Conservation (phyloP, 2,113 vertebrate genomes). For the Phylloscopus trochiloides region DNA sequence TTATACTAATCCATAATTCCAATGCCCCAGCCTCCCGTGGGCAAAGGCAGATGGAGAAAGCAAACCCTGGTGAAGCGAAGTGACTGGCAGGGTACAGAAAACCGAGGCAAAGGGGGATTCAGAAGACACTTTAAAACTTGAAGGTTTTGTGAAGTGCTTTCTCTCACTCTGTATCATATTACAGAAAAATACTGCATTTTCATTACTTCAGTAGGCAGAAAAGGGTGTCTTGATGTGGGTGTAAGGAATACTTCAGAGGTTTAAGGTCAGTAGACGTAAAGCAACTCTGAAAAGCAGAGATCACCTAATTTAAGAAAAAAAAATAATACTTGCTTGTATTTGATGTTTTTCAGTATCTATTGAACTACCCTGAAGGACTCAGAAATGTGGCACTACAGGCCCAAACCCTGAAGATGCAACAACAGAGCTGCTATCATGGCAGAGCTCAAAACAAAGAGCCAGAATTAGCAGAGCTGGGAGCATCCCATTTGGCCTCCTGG, state of each 20-base stretch:
- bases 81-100: neutral
- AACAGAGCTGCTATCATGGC: neutral
- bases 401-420: neutral
- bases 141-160: neutral
- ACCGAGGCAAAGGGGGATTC: neutral
- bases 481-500: constrained; percentile 47
- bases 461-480: neutral
- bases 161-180: neutral
- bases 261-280: neutral
- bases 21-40: fast-evolving
- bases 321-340: neutral
- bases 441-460: neutral
- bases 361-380: neutral
- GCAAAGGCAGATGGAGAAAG: neutral
- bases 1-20: neutral
- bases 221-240: neutral
- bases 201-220: neutral
- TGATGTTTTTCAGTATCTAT: neutral
- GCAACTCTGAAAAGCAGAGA: neutral
- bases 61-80: neutral
- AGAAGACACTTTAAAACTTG: neutral
- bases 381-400: neutral
- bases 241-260: neutral
- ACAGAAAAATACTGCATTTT: neutral
- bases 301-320: neutral